A percentile compares a stretch with the other conserved stretches of the same genome.
Conservation (phyloP, 2,797 vertebrate species). For the Agapornis canus region DNA sequence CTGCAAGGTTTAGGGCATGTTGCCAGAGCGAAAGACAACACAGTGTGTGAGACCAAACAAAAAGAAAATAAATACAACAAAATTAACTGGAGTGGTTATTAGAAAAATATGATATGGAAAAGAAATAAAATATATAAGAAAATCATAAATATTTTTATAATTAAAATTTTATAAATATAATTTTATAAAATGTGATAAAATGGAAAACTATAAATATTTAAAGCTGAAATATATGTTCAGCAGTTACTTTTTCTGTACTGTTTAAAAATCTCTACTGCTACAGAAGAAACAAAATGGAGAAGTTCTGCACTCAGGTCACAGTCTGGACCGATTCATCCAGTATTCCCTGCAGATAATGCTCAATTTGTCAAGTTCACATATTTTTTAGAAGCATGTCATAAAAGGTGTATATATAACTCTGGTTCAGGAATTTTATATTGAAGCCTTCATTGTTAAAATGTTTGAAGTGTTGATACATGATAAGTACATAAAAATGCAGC, state of each 20-base stretch:
- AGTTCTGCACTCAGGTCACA: neutral
- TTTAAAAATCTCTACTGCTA: neutral
- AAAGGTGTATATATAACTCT: neutral
- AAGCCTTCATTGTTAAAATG: neutral
- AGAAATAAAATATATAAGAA: neutral
- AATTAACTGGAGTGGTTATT: rapidly evolving
- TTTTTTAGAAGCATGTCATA: neutral
- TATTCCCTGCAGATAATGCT: neutral
- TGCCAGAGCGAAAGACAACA: neutral
- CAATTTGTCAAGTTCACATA: neutral
- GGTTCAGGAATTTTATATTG: neutral
- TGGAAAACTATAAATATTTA: neutral
- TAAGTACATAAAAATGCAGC: neutral
- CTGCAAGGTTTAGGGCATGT: neutral
- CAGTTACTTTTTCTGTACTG: neutral
- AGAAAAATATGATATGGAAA: neutral
- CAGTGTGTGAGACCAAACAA: neutral
- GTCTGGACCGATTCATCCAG: neutral
- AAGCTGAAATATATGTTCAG: neutral
- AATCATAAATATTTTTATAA: no score
- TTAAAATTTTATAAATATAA: no score
- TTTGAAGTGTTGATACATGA: neutral
- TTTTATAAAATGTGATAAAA: neutral
- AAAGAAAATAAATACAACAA: neutral
- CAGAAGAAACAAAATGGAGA: neutral